phyloP scores from a whole-genome alignment of 2,888 invertebrate genomes.

The Cabera pusaria region DNA sequence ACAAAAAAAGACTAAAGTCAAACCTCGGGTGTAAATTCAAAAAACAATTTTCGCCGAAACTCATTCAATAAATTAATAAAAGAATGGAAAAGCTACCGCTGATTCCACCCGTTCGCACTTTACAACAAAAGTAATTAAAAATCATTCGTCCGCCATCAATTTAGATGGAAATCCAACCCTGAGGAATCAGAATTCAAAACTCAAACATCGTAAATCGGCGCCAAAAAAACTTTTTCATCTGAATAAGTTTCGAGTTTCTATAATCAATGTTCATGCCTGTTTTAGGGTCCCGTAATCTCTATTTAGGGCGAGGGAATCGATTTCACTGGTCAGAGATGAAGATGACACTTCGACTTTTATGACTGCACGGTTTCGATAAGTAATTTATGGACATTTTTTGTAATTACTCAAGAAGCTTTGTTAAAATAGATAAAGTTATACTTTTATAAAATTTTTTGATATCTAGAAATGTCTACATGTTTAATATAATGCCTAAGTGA shows the following conservation, averaged over 20 bases:
- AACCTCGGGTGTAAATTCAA: neutral
- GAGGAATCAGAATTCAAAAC: constrained; percentile 20
- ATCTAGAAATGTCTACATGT: too few species aligned
- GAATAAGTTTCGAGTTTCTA: constrained; percentile 25
- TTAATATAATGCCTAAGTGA: too few species aligned
- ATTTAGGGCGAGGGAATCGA: neutral
- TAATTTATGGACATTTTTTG: too few species aligned
- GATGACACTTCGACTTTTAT: too few species aligned
- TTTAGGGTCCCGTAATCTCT: constrained; percentile 18
- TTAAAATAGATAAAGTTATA: too few species aligned
- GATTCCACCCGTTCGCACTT: constrained; percentile 20
- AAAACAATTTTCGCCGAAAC: constrained; percentile 6
- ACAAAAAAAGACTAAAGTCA: too few species aligned
- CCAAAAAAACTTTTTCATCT: constrained; percentile 33
- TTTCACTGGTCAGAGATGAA: too few species aligned
- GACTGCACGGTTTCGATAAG: too few species aligned
- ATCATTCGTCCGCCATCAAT: constrained; percentile 30
- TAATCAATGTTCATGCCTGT: constrained; percentile 31
- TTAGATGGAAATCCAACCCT: constrained; percentile 31
- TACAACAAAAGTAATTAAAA: constrained; percentile 34
- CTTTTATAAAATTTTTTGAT: too few species aligned
- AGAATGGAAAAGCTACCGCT: constrained; percentile 6
- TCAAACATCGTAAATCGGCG: constrained; percentile 29
- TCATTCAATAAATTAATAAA: constrained; percentile 12
- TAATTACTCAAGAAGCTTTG: too few species aligned